phyloP scores from a whole-genome alignment of 2,888 invertebrate species.

The Apocheima hispidaria region DNA sequence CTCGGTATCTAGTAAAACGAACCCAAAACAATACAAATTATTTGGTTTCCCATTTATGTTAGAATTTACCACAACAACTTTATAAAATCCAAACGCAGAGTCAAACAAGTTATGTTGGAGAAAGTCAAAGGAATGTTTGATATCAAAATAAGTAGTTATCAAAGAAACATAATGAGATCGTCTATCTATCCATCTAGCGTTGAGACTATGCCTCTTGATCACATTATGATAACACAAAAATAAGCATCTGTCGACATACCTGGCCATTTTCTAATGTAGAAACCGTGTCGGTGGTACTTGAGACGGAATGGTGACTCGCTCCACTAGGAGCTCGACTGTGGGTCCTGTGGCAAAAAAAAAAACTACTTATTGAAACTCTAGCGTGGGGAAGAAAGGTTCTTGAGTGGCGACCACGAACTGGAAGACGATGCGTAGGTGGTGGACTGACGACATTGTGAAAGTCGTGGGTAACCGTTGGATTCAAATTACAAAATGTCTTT shows the following conservation, averaged over 20 bases:
- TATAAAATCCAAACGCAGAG: background rate
- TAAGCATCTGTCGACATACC: slow-evolving; percentile 55
- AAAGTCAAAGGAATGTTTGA: background rate
- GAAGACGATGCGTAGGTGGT: no score
- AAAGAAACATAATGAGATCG: background rate
- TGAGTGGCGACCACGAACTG: no score
- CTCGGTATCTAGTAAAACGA: slow-evolving; percentile 64
- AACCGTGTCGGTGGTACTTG: slow-evolving; percentile 78
- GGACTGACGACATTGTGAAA: no score
- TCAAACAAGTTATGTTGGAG: background rate
- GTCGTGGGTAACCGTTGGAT: no score
- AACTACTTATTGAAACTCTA: no score
- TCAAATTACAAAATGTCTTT: no score
- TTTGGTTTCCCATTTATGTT: no score
- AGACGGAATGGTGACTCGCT: slow-evolving; percentile 82
- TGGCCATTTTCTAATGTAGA: slow-evolving; percentile 84
- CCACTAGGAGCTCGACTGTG: slow-evolving; percentile 83
- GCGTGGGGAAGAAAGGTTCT: no score
- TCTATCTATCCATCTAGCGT: background rate
- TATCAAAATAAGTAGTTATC: slow-evolving; percentile 5
- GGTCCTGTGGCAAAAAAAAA: slow-evolving; percentile 62
- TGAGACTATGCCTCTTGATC: slow-evolving; percentile 1
- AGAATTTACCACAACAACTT: no score
- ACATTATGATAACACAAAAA: slow-evolving; percentile 10
- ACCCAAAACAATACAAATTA: background rate